Evolutionary conservation across 23 tunicate species (phyloP), one percentile per base, ranked within the genome.

Genomic region (Botrylloides violaceus): DNA sequence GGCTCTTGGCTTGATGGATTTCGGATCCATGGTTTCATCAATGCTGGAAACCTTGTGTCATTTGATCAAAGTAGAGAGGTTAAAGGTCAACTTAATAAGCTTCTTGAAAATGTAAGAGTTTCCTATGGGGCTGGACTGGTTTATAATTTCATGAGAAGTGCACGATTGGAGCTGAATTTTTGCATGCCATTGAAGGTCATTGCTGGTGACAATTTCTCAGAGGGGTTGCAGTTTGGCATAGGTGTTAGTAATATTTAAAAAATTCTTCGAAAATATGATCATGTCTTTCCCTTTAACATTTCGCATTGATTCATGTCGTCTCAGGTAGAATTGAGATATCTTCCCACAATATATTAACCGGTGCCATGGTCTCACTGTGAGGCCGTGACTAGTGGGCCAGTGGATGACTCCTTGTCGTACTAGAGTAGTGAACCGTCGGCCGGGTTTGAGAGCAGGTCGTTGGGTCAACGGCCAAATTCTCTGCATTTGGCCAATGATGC

Each of bases 111-210:
- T 24, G 36, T 82, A 2, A 49, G 97, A 6, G 25, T 75, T 0
- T 83, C 97, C 1, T 90, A 64, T 49, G 97, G 97, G 7, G 59
- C 75, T 66, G 97, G 97, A 22, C n/a, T 90, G 28, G 97, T 79
- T 2, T 90, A 83, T 50, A 83, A 75, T 43, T 83, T 90, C 58
- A 71, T 90, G 83, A 56, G 74, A 21, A 37, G 79, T 9, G 97
- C 97, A 1, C 64, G 97, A 55, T 6, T 90, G 38, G 97, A 90
- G 65, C 47, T 83, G 0, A 90, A 90, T 48, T 90, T 90, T 75
- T 90, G 97, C 73, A 29, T 75, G 29, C 97, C 97, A 0, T 3
- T 79, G 9, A 33, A 66, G 29, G 77, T 59, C 27, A 59, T 48
- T 22, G 33, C 58, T 18, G 68, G 73, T 35, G 97, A 90, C 59